Conservation (phyloP, 2,797 vertebrate species). For the Naso thynnoides region DNA sequence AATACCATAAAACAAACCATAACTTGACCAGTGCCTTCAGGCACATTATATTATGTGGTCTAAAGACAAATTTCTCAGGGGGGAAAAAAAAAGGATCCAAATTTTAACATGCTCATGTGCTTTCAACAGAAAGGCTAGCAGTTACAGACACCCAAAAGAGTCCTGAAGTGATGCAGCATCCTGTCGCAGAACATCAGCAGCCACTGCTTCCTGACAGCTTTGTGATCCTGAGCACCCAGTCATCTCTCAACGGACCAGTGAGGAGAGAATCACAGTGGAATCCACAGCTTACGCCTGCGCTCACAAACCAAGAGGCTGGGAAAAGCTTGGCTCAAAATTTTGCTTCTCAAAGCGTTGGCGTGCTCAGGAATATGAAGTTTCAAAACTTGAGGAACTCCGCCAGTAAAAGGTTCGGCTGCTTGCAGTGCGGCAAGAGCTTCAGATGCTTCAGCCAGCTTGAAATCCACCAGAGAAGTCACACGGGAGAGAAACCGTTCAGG, state of each 20-base stretch:
- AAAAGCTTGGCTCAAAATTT: slow-evolving; percentile 56
- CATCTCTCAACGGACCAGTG: slow-evolving; percentile 24
- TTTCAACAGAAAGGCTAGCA: slow-evolving; percentile 64
- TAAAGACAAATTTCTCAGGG: too few relatives aligned
- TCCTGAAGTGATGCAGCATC: slow-evolving; percentile 46
- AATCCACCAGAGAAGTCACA: slow-evolving; percentile 87
- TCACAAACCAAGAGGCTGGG: slow-evolving; percentile 47
- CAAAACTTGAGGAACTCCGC: slow-evolving; percentile 66
- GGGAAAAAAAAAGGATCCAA: not conserved
- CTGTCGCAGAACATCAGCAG: slow-evolving; percentile 46
- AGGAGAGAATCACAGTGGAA: slow-evolving; percentile 61
- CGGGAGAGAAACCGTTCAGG: slow-evolving; percentile 85
- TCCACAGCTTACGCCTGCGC: slow-evolving; percentile 44
- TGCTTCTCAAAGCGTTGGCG: slow-evolving; percentile 52
- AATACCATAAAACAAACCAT: too few relatives aligned
- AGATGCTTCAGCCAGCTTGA: slow-evolving; percentile 86
- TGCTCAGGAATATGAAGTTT: slow-evolving; percentile 72
- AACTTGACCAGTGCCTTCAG: too few relatives aligned
- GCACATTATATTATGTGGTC: too few relatives aligned
- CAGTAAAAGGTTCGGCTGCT: slow-evolving; percentile 81
- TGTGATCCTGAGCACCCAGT: slow-evolving; percentile 46
- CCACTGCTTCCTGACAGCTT: slow-evolving; percentile 55
- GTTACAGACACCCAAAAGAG: slow-evolving; percentile 41
- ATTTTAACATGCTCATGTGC: slow-evolving; percentile 11
- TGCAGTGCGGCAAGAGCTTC: slow-evolving; percentile 84